Evolutionary conservation across 2,113 vertebrate genomes (phyloP).

Genomic region (Oncorhynchus kisutch): DNA sequence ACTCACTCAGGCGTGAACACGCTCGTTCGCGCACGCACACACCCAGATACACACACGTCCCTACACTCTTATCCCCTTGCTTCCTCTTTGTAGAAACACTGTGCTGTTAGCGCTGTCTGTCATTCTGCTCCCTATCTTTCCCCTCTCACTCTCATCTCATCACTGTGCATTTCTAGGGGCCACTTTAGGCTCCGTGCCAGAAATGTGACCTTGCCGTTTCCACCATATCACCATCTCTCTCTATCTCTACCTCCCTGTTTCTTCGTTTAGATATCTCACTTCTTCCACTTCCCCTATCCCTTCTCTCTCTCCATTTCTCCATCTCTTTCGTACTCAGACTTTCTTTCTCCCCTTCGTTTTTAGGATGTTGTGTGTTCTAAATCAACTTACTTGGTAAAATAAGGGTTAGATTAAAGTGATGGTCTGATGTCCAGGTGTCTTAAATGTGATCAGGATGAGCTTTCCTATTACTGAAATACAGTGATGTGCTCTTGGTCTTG

Average conservation of each 20-base stretch:
- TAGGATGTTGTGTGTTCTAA: too few species aligned
- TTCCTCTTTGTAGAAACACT: constrained; percentile 22
- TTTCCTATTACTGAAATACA: constrained; percentile 23
- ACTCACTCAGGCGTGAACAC: not conserved
- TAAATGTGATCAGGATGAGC: not conserved
- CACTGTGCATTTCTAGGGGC: constrained; percentile 45
- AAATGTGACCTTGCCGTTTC: constrained; percentile 12
- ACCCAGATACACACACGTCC: not conserved
- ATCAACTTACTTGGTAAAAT: too few species aligned
- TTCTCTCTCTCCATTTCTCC: too few species aligned
- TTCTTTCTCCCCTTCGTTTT: not conserved
- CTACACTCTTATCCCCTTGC: constrained; percentile 7
- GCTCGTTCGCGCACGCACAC: not conserved
- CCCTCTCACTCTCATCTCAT: constrained; percentile 35
- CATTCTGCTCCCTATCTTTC: constrained; percentile 18
- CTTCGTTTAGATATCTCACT: not conserved
- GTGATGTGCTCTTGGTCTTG: constrained; percentile 37
- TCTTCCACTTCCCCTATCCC: constrained; percentile 16
- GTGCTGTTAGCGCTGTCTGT: constrained; percentile 44
- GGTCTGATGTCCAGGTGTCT: not conserved
- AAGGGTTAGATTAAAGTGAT: not conserved
- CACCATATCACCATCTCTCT: not conserved
- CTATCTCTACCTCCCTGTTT: not conserved
- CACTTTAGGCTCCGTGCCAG: constrained; percentile 23
- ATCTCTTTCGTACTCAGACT: not conserved